These are phyloP conservation scores for Virgularia gustaviana DNA, from an alignment of 92 coral and sea anemone genomes.

Conservation along the genomic window DNA sequence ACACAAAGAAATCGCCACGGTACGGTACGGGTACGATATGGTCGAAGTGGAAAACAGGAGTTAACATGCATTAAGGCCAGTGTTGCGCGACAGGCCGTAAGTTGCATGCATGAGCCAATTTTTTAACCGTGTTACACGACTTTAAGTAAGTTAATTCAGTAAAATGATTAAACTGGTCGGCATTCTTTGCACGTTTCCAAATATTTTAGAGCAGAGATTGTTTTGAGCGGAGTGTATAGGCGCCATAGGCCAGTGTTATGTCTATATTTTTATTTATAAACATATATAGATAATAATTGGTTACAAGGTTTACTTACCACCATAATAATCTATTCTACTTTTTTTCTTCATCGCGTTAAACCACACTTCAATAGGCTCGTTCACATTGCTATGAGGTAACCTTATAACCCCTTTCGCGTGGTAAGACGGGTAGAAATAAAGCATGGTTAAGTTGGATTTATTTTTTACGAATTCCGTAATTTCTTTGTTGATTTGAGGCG, in stretches of 20 bases:
- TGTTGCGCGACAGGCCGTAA: too few relatives aligned
- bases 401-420: slow-evolving; percentile 17
- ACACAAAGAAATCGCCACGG: too few relatives aligned
- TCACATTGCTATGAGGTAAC: not conserved
- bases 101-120: too few relatives aligned
- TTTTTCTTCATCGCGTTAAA: slow-evolving; percentile 11
- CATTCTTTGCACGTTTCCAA: too few relatives aligned
- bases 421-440: slow-evolving; percentile 3
- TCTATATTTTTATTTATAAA: not conserved
- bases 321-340: slow-evolving; percentile 31
- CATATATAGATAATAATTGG: not conserved
- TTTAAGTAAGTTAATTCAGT: too few relatives aligned
- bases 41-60: too few relatives aligned
- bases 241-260: not conserved
- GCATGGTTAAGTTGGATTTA: not conserved
- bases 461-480: not conserved
- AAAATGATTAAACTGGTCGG: too few relatives aligned
- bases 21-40: too few relatives aligned
- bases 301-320: slow-evolving; percentile 1
- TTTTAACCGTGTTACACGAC: too few relatives aligned
- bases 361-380: slow-evolving; percentile 34
- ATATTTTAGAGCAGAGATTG: too few relatives aligned
- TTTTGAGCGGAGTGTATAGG: not conserved
- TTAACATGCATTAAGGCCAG: too few relatives aligned
- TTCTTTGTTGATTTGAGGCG: not conserved